Conservation (phyloP, 2,888 invertebrate species). For the Agonopterix arenella region DNA sequence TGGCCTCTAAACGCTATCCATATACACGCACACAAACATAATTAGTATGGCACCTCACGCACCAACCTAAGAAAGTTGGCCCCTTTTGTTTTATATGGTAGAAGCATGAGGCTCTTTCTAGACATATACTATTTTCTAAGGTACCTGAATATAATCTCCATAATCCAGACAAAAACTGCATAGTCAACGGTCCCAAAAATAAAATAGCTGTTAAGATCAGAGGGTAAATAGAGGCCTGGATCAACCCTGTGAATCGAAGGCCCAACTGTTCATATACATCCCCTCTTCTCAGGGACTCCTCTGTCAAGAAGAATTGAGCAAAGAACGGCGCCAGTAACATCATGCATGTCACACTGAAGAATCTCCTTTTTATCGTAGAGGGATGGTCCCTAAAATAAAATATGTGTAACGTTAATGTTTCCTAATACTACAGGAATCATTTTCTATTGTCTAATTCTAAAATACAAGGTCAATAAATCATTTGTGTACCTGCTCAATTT, state of each 20-base stretch:
- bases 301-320: slow-evolving; percentile 83
- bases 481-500: slow-evolving; percentile 81
- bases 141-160: slow-evolving; percentile 83
- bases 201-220: slow-evolving; percentile 86
- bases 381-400: slow-evolving; percentile 88
- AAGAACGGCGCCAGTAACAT: slow-evolving; percentile 88
- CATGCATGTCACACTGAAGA: slow-evolving; percentile 89
- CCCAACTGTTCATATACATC: slow-evolving; percentile 85
- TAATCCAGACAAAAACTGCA: slow-evolving; percentile 82
- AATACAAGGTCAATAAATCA: background rate
- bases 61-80: too few relatives aligned
- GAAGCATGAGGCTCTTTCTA: too few relatives aligned
- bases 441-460: background rate
- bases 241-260: slow-evolving; percentile 82
- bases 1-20: too few relatives aligned
- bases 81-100: too few relatives aligned
- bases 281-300: slow-evolving; percentile 76
- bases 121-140: too few relatives aligned
- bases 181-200: slow-evolving; percentile 89
- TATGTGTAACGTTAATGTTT: background rate
- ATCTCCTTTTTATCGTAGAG: slow-evolving; percentile 89
- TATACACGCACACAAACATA: too few relatives aligned
- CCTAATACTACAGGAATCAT: background rate
- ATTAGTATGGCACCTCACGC: too few relatives aligned
- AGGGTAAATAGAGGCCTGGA: slow-evolving; percentile 85